These are phyloP conservation scores for Australoheros facetus DNA, from an alignment of 2,797 vertebrate species.

Conservation along the genomic window DNA sequence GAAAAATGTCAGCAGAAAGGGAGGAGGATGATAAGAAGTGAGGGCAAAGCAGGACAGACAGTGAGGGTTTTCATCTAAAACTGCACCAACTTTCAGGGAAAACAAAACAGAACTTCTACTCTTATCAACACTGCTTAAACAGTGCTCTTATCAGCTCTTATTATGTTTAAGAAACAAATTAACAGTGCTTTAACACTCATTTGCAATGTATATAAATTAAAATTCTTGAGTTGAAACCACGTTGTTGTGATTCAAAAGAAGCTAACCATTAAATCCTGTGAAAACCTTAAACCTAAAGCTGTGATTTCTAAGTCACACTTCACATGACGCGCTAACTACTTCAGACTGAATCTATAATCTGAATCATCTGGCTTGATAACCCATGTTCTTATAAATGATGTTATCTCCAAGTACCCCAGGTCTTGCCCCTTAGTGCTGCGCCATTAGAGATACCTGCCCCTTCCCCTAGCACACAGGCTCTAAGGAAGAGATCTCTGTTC, in stretches of 20 bases:
- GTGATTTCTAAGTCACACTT: background rate
- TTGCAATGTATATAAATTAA: background rate
- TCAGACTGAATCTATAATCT: background rate
- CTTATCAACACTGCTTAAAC: background rate
- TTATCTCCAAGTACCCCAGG: background rate
- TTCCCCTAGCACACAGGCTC: background rate
- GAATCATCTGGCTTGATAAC: background rate
- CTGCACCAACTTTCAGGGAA: slow-evolving; percentile 1
- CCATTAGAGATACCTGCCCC: background rate
- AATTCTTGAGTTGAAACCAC: background rate
- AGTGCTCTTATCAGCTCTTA: background rate
- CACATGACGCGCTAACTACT: background rate
- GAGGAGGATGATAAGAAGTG: slow-evolving; percentile 35
- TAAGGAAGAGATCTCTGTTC: background rate
- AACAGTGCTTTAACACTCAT: background rate
- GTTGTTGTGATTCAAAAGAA: background rate
- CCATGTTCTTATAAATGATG: background rate
- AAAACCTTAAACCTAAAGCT: too few species aligned
- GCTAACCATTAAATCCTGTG: background rate
- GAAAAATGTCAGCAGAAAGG: slow-evolving; percentile 63
- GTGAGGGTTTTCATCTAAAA: slow-evolving; percentile 8
- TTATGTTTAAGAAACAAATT: background rate
- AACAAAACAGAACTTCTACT: background rate
- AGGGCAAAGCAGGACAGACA: slow-evolving; percentile 32
- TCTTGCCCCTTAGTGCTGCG: background rate